These are phyloP conservation scores for Vespertilio murinus DNA, from an alignment of 2,797 vertebrate genomes.

Conservation along the genomic window DNA sequence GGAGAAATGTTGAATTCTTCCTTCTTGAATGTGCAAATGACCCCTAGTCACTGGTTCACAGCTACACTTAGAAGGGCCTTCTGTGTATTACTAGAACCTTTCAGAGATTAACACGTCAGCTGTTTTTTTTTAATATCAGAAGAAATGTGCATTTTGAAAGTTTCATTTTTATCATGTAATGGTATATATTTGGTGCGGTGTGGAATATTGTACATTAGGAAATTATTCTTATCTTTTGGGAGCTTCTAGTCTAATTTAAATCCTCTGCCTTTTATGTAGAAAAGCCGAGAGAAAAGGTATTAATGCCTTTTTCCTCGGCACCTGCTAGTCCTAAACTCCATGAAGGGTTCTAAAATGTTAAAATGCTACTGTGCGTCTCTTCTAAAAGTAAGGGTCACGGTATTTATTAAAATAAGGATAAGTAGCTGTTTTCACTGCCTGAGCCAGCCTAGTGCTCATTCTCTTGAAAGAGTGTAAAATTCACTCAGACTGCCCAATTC, in stretches of 20 bases:
- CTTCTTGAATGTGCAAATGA: not conserved
- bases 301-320: not conserved
- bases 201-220: not conserved
- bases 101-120: not conserved
- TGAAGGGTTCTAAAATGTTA: slow-evolving; percentile 34
- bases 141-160: not conserved
- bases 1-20: not conserved
- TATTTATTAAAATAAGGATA: slow-evolving; percentile 12
- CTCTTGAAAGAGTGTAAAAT: not conserved
- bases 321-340: not conserved
- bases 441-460: not conserved
- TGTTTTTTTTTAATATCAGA: not conserved
- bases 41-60: not conserved
- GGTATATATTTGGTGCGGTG: not conserved
- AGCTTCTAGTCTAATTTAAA: not conserved
- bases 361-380: not conserved
- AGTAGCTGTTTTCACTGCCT: not conserved
- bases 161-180: not conserved
- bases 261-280: not conserved
- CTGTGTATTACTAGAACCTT: not conserved
- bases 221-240: not conserved
- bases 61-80: not conserved
- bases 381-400: not conserved
- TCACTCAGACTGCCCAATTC: not conserved
- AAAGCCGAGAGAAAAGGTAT: not conserved